Evolutionary conservation across 2,797 vertebrate species (phyloP), one percentile per base, ranked within the genome.

Genomic region (Cyclopterus lumpus): DNA sequence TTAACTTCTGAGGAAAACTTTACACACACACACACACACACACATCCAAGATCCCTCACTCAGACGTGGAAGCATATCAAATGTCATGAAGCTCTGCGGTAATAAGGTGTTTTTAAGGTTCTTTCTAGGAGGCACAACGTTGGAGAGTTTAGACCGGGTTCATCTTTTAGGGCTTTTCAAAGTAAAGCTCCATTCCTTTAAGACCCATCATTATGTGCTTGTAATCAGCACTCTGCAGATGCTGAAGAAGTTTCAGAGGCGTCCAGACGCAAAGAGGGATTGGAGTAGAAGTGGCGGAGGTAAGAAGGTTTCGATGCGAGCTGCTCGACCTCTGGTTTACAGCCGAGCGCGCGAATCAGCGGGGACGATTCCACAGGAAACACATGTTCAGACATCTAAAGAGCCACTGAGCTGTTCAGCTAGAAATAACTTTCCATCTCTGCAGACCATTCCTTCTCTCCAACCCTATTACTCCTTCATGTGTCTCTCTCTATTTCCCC

Each of bases 1-100:
- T 93, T 93, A 95, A 91, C 92, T 93, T 93, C 90, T 87, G 93
- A 94, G 84, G 73, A 88, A 83, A 89, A 89, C 88, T 88, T 83
- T 79, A 71, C 74, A 76, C 76, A 86, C 81, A 86, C 85, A 49
- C 46, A 49, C 46, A 49, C 46, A 72, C 73, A 74, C 76, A 86
- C 81, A 86, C 81, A 87, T 84, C 82, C 81, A 84, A 88, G 91
- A 93, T 92, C 68, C 80, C 89, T 85, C 88, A 76, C 89, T 90
- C 87, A 89, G 80, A 89, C 80, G 74, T 70, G 30, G 67, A 85
- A 82, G 87, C 90, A 85, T 92, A 93, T 93, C 93, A 91, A 92
- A 92, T 93, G 91, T 89, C 90, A 88, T 90, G 88, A 86, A 83
- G 79, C 84, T 83, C 77, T 71, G 76, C 84, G 66, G 88, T 90